A percentile compares a stretch with the other conserved stretches of the same genome.
phyloP scores from a whole-genome alignment of 2,797 vertebrate species.

The Melopsittacus undulatus region DNA sequence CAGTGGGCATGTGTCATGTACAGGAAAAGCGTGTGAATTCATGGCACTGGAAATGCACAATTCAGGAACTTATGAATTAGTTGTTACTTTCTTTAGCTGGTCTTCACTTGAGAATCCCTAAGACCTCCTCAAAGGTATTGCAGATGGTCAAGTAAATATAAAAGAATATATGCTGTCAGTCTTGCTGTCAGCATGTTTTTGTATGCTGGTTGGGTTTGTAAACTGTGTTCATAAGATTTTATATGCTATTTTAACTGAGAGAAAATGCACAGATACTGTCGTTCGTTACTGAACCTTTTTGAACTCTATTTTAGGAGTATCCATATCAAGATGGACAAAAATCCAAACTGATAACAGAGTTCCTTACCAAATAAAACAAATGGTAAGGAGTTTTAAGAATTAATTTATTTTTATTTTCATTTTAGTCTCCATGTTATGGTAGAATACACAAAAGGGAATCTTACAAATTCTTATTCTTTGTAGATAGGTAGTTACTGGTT shows the following conservation, averaged over 20 bases:
- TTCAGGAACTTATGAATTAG: neutral
- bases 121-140: neutral
- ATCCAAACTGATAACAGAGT: neutral
- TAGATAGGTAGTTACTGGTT: neutral
- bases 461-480: neutral
- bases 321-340: neutral
- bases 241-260: neutral
- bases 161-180: neutral
- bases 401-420: neutral
- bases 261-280: neutral
- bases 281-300: neutral
- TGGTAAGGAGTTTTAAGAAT: neutral
- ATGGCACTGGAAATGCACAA: neutral
- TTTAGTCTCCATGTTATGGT: neutral
- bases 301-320: neutral
- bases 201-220: neutral
- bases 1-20: neutral
- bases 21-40: neutral
- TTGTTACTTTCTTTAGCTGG: neutral
- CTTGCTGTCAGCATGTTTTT: neutral
- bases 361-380: neutral
- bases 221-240: neutral
- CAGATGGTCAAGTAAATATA: neutral
- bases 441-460: neutral
- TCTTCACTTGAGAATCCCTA: neutral